Conservation (phyloP, 1,140 invertebrate genomes). For the Hylyphantes graminicola region DNA sequence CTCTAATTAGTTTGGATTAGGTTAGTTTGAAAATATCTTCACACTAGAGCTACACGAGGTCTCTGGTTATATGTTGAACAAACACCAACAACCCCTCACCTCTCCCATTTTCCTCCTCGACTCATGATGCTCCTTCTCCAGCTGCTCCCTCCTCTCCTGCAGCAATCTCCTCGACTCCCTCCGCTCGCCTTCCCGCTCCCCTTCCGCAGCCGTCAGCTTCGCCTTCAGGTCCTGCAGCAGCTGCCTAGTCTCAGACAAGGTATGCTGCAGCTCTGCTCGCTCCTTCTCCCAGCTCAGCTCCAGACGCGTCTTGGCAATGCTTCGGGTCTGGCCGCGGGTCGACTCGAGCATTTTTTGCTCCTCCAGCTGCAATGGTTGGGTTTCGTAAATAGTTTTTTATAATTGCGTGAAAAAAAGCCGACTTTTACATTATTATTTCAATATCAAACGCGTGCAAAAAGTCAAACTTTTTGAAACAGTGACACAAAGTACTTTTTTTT, state of each 20-base stretch:
- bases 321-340: slow-evolving; percentile 75
- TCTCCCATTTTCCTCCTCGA: slow-evolving; percentile 83
- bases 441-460: no score
- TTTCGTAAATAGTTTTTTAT: no score
- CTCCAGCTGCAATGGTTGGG: slow-evolving; percentile 64
- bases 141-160: slow-evolving; percentile 83
- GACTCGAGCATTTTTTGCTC: slow-evolving; percentile 68
- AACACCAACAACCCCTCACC: no score
- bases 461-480: no score
- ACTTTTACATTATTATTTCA: no score
- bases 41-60: no score
- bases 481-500: no score
- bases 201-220: slow-evolving; percentile 75
- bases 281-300: slow-evolving; percentile 97
- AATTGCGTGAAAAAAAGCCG: no score
- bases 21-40: no score
- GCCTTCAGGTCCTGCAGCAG: slow-evolving; percentile 82
- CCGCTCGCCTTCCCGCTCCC: slow-evolving; percentile 88
- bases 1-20: no score
- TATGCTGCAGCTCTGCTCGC: slow-evolving; percentile 87
- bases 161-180: slow-evolving; percentile 85
- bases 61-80: no score
- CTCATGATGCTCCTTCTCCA: slow-evolving; percentile 90
- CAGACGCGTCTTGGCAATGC: slow-evolving; percentile 86
- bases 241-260: slow-evolving; percentile 90